Conservation (phyloP, 2,113 vertebrate species). For the zebrafish (Danio rerio) region DNA sequence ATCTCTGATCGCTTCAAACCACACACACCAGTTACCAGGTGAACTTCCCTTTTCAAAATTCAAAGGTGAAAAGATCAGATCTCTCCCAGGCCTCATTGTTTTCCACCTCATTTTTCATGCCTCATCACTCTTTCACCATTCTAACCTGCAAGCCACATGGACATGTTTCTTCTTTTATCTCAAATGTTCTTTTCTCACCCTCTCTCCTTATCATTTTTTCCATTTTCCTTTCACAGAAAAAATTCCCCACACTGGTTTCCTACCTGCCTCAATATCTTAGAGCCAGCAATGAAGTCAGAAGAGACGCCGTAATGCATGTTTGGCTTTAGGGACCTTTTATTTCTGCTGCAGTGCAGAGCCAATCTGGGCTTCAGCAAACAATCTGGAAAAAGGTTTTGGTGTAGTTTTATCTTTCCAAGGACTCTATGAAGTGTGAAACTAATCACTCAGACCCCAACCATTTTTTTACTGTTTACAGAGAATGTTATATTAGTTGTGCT, state of each 20-base stretch:
- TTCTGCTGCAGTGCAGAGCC: slow-evolving; percentile 16
- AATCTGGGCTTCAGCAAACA: slow-evolving; percentile 15
- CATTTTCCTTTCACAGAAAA: not conserved
- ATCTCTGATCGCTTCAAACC: not conserved
- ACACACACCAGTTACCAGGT: not conserved
- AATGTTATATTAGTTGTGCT: not conserved
- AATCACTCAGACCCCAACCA: slow-evolving; percentile 18
- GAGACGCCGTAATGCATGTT: slow-evolving; percentile 25
- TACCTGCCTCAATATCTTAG: not conserved
- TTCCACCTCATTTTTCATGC: slow-evolving; percentile 16
- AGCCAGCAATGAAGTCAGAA: slow-evolving; percentile 31
- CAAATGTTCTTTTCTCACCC: not conserved
- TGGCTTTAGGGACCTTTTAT: slow-evolving; percentile 20
- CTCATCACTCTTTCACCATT: slow-evolving; percentile 16
- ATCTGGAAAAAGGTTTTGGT: slow-evolving; percentile 44
- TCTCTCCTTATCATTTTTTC: not conserved
- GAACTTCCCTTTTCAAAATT: not conserved
- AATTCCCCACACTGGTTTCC: not conserved
- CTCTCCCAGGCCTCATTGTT: not conserved
- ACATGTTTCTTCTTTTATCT: not conserved
- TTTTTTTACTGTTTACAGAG: not conserved
- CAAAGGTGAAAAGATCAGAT: not conserved
- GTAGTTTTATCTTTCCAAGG: slow-evolving; percentile 39
- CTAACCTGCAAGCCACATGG: slow-evolving; percentile 7
- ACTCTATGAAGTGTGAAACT: slow-evolving; percentile 28